These are phyloP conservation scores for Melangyna quadrimaculata DNA, from an alignment of 2,888 invertebrate genomes.

Conservation along the genomic window DNA sequence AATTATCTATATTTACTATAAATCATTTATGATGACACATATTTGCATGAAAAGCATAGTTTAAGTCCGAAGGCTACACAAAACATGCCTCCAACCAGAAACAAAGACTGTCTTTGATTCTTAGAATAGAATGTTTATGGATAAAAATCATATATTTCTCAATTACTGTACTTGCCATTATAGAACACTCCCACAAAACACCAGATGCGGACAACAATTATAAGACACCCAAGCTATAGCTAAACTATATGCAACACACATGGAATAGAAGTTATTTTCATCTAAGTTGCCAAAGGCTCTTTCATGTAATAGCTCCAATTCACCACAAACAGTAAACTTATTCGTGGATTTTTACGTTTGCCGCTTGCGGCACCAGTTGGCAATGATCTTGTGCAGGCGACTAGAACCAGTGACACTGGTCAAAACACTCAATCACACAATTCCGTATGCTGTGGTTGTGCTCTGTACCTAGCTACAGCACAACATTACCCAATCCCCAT, in stretches of 20 bases:
- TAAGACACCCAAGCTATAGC: neutral
- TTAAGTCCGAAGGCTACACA: neutral
- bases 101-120: slow-evolving; percentile 22
- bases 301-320: slow-evolving; percentile 32
- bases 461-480: slow-evolving; percentile 10
- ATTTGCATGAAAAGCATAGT: neutral
- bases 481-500: slow-evolving; percentile 51
- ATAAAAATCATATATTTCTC: slow-evolving; percentile 35
- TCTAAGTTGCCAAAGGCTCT: slow-evolving; percentile 15
- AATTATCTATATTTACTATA: neutral
- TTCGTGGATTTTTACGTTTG: slow-evolving; percentile 10
- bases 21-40: neutral
- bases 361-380: slow-evolving; percentile 45
- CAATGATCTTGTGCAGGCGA: slow-evolving; percentile 67
- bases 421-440: slow-evolving; percentile 64
- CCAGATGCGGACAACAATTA: slow-evolving; percentile 41
- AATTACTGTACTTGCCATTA: slow-evolving; percentile 16
- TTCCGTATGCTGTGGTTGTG: neutral
- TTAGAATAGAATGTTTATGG: neutral
- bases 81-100: neutral
- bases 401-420: slow-evolving; percentile 67
- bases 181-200: slow-evolving; percentile 43
- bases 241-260: neutral
- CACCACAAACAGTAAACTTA: slow-evolving; percentile 37
- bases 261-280: neutral